Base-by-base conservation (phyloP, 1,140 invertebrate genomes). In the Apis florea region DNA sequence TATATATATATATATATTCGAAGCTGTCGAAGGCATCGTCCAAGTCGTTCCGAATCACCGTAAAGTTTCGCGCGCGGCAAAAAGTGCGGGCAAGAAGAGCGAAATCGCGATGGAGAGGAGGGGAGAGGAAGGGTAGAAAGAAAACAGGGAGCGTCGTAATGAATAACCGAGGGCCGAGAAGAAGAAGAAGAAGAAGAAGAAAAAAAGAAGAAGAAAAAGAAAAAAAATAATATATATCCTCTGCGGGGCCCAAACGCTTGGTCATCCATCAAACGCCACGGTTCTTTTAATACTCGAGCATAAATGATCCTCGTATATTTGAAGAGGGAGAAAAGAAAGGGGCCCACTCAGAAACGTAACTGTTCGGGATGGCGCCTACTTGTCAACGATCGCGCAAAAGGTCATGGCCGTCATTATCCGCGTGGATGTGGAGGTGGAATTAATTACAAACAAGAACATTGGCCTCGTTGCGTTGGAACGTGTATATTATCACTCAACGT, bases 361-460 rank as follows among this genome's bases (percentile, higher is more conserved):
- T 73, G 78, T 77, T 24, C 73, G 13, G 24, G 73, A 83, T 74
- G 83, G 83, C 83, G 83, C 79, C 83, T 53, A 59, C 54, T 49
- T 67, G 85, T 77, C 80, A 82, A 56, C 80, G 75, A 21, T 54
- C 53, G 79, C 40, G 85, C 49, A 64, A 87, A 82, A 86, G 67
- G 67, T 82, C 80, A 86, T 72, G 82, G 72, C 51, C 84, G 61
- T 51, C 63, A 5, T 61, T 72, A 54, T 80, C 76, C 66, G 47
- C 9, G 47, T 21, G 26, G 58, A 40, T 72, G 73, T 80, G 79
- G 71, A 83, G 79, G 67, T 81, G 56, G 80, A 80, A 87, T 87
- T 87, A 87, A 87, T 87, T 87, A 87, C 66, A 63, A 77, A 31
- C 11, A 47, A 73, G 63, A 68, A 79, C 81, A 77, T 85, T 77